A percentile compares a stretch with the other conserved stretches of the same genome.
These are phyloP conservation scores for Gandaritis pyraliata DNA, from an alignment of 2,888 invertebrate species.

Conservation along the genomic window DNA sequence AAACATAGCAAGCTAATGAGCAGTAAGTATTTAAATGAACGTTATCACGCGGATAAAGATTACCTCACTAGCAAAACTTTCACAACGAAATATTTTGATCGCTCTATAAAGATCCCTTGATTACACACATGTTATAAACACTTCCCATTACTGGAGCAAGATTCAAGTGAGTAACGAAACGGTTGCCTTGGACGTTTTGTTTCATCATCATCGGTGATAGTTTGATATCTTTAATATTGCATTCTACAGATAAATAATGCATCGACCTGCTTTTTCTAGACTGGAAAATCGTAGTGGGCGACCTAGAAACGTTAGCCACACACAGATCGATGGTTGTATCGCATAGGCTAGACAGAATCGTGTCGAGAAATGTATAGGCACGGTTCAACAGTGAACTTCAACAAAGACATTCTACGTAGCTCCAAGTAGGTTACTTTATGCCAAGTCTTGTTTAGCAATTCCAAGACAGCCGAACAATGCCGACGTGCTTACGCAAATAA, in stretches of 20 bases:
- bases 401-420: slow-evolving; percentile 44
- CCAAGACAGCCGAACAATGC: slow-evolving; percentile 46
- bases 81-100: slow-evolving; percentile 25
- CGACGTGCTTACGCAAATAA: slow-evolving; percentile 48
- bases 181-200: slow-evolving; percentile 51
- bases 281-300: slow-evolving; percentile 55
- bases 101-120: slow-evolving; percentile 26
- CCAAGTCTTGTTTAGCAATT: slow-evolving; percentile 44
- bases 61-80: slow-evolving; percentile 22
- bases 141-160: slow-evolving; percentile 48
- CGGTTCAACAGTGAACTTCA: slow-evolving; percentile 43
- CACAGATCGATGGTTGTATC: slow-evolving; percentile 60
- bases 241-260: slow-evolving; percentile 26
- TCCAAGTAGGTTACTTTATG: slow-evolving; percentile 27
- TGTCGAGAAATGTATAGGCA: slow-evolving; percentile 51
- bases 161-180: slow-evolving; percentile 49
- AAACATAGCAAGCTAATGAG: slow-evolving; percentile 28
- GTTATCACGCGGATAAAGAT: slow-evolving; percentile 23
- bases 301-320: slow-evolving; percentile 69
- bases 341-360: slow-evolving; percentile 43
- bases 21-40: slow-evolving; percentile 19
- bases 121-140: slow-evolving; percentile 39
- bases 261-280: slow-evolving; percentile 44
- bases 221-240: slow-evolving; percentile 10
- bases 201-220: slow-evolving; percentile 30